Base-by-base conservation (phyloP, 2,113 vertebrate species). In the Atractosteus spatula region DNA sequence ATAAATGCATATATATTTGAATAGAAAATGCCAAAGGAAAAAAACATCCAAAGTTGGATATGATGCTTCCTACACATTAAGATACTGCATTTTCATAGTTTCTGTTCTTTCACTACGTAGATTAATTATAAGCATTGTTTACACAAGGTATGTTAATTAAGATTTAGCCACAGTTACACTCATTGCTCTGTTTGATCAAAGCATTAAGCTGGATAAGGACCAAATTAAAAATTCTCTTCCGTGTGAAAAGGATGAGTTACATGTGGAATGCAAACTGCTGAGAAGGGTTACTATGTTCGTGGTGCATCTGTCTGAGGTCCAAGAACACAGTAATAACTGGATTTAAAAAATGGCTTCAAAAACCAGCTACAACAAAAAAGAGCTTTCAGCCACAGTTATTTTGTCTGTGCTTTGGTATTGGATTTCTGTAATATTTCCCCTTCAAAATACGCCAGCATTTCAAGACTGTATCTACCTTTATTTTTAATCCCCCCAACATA, bases 101-200 rank as follows among this genome's bases (percentile, higher is more conserved):
- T 42, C 42, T 29, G 17, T 8, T 66, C 29, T 47, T 67, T 67
- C 45, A 16, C 14, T 45, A 67, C 4, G 8, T 14, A 14, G 65
- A 67, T 51, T 67, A 67, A 55, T 55, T 55, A 45, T 4, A 51
- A 68, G n/a, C 7, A 16, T 5, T 68, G 45, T 68, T 68, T 55
- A 29, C 45, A 55, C 51, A 68, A 55, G 17, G 16, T n/a, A 14
- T 68, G 66, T 54, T 68, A 55, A 55, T 68, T 68, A 68, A 68
- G 47, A 68, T 55, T 68, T 41, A 69, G 54, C 68, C 55, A 69
- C 68, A 57, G 10, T 68, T 68, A 68, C 66, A 68, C 66, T 8
- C 16, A n/a, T 55, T 41, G 14, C 47, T 55, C 66, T 55, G 47
- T 68, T 68, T 68, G 51, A 68, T 55, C 10, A 29, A 10, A 68